Evolutionary conservation across 1,140 invertebrate genomes (phyloP), one percentile per base, ranked within the genome.

Genomic region (Sminthurinus signatus): DNA sequence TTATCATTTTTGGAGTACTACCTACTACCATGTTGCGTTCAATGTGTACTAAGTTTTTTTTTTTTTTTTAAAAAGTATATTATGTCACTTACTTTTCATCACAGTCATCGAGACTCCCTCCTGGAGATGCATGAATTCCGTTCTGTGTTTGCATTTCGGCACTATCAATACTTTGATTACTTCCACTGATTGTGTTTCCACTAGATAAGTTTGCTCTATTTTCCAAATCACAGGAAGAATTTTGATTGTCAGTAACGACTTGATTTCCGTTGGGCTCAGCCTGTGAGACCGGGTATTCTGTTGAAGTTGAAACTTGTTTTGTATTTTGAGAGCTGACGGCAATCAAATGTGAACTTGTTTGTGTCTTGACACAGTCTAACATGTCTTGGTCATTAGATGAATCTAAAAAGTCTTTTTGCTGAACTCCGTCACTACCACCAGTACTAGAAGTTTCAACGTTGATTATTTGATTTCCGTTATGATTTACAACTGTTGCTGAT

Each of bases 31-130:
- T 36, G 15, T 5, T 15, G 32, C 32, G 32, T 36, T 5, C 15
- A 5, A 36, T 8, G 32, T 8, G 32, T 5, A 15, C 5, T 8
- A 8, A 8, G 32, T 15, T 8, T 5, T 36, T 36, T 36, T 36
- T 36, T 15, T 36, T 36, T 36, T 8, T 15, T 36, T 36, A 8
- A 15, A 5, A 36, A 36, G 5, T 36, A 15, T 36, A 36, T 8
- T 36, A 8, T 36, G 32, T 36, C 5, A 60, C 69, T 65, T 68
- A 71, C 69, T 68, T 68, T 58, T 68, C 65, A 65, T 71, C 69
- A 71, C 66, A 68, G 66, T 68, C 65, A 60, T 71, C 66, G 56
- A 68, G 59, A 62, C 62, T 68, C 28, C 65, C 69, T 31, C 69
- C 69, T 59, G 69, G 69, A 56, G 69, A 71, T 28, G 65, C 50